Evolutionary conservation across 2,113 vertebrate species (phyloP), one percentile per base, ranked within the genome.

Genomic region (Corapipo altera): DNA sequence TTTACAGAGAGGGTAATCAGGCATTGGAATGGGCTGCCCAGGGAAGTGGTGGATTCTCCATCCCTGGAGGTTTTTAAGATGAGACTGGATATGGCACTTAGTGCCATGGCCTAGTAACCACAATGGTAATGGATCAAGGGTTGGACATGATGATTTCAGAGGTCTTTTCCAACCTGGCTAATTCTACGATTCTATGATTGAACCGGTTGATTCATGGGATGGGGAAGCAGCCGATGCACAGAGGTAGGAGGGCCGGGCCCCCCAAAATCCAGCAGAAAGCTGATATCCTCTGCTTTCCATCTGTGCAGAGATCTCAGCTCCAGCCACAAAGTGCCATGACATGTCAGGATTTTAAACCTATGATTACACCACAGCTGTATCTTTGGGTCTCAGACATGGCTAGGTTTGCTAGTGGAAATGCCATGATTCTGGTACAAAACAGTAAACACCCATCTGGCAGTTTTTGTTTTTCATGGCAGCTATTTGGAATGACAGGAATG

Each of bases 281-380:
- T 71, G 49, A 10, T 3, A 1, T 46, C 62, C 11, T 71, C 0
- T 0, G 9, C 37, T 75, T 77, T 72, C 33, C 2, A 0, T 35
- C 78, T 35, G 20, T 9, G 7, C 30, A 21, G 66, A 39, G 26
- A 14, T 78, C 48, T 52, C 9, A 11, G 22, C 61, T 67, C 33
- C 1, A 1, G 6, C 8, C 51, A 14, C 1, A 1, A 19, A 22
- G 16, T 8, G 5, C 37, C 16, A 2, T 65, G 48, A 20, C 3
- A 2, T 18, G 15, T 37, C 0, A 1, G 26, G n/a, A 76, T 28
- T 73, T 93, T 51, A 48, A 77, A 75, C 48, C 48, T 62, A 2
- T 35, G 14, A 12, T 66, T 71, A 20, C 30, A 62, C 30, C 39
- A 62, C 35, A 51, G 52, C 61, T 51, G 15, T 44, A 43, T 48